phyloP scores from a whole-genome alignment of 2,888 invertebrate genomes.

The Alitta virens region DNA sequence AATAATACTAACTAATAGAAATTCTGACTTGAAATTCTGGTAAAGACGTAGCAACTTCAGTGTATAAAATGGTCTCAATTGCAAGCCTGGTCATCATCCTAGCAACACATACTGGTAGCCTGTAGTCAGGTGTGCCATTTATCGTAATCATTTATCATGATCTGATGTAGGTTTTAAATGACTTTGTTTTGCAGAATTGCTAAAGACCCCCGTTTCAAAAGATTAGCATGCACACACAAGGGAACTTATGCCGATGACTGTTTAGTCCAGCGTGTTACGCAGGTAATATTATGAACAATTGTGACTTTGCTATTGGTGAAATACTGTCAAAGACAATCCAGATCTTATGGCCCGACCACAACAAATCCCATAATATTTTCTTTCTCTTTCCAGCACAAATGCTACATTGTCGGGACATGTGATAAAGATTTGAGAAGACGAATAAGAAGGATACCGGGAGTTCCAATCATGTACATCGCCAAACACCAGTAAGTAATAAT shows the following conservation, averaged over 20 bases:
- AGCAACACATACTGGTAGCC: too few species aligned
- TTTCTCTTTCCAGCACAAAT: conserved; percentile 76
- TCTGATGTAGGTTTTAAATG: too few species aligned
- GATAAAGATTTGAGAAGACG: conserved; percentile 94
- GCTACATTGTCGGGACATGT: conserved; percentile 98
- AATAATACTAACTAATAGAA: too few species aligned
- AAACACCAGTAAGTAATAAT: conserved; percentile 59
- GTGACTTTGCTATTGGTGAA: conserved; percentile 96
- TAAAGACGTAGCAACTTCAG: too few species aligned
- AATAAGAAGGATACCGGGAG: conserved; percentile 95
- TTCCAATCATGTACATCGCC: conserved; percentile 96
- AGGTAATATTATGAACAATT: conserved; percentile 81
- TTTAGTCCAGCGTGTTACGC: conserved; percentile 88
- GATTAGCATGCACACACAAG: conserved; percentile 89
- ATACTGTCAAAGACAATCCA: too few species aligned
- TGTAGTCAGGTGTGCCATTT: too few species aligned
- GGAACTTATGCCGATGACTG: conserved; percentile 99
- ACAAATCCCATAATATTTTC: background rate
- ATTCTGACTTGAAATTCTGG: too few species aligned
- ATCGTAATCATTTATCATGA: too few species aligned
- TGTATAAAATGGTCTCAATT: too few species aligned
- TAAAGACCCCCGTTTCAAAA: conserved; percentile 90
- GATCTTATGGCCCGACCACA: too few species aligned
- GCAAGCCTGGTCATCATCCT: too few species aligned
- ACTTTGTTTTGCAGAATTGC: conserved; percentile 71